Evolutionary conservation across 2,888 invertebrate species (phyloP).

Genomic region (Yponomeuta plumbellus): DNA sequence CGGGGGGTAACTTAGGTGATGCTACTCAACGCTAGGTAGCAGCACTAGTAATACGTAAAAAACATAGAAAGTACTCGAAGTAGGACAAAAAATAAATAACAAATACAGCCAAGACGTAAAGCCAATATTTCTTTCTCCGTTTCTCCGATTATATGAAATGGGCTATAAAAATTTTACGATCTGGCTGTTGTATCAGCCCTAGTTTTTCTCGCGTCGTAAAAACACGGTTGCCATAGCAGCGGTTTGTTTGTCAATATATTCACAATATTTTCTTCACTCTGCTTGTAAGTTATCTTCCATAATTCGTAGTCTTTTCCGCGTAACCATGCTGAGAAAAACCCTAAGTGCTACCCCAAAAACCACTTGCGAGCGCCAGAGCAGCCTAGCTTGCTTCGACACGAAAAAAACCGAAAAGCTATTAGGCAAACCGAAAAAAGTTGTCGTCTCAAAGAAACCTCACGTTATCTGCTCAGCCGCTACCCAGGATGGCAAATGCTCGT

Average conservation of each 20-base stretch:
- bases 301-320: not conserved
- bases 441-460: slow-evolving; percentile 36
- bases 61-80: too few species aligned
- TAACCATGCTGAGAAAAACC: not conserved
- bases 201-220: not conserved
- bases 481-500: slow-evolving; percentile 40
- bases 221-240: slow-evolving; percentile 1
- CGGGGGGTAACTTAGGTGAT: not conserved
- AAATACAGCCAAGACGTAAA: too few species aligned
- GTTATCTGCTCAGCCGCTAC: slow-evolving; percentile 21
- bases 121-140: not conserved
- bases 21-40: not conserved
- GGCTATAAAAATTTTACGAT: not conserved
- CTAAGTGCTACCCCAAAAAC: not conserved
- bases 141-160: not conserved
- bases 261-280: not conserved
- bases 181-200: not conserved
- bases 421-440: slow-evolving; percentile 36
- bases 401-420: not conserved
- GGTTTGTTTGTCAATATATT: not conserved
- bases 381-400: not conserved
- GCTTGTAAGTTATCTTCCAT: not conserved
- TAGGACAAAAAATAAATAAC: too few species aligned
- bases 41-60: not conserved
- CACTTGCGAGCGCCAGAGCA: not conserved